Evolutionary conservation across 2,797 vertebrate species (phyloP).

Genomic region (Hypotaenidia philippensis): DNA sequence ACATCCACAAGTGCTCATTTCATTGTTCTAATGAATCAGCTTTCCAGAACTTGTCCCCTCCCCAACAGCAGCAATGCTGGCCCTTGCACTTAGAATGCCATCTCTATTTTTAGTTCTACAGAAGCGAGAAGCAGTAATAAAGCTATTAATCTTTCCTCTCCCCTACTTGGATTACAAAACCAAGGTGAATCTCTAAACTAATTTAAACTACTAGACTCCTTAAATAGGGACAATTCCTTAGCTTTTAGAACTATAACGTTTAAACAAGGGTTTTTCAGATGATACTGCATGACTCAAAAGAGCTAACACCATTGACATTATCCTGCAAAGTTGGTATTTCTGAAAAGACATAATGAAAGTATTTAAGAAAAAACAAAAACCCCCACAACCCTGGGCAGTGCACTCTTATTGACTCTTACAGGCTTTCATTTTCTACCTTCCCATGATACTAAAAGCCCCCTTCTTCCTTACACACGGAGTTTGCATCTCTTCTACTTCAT

Average conservation of each 20-base stretch:
- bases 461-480: neutral
- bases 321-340: neutral
- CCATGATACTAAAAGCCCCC: neutral
- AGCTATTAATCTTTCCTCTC: neutral
- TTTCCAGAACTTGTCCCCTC: neutral
- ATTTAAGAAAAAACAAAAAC: neutral
- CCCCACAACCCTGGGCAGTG: neutral
- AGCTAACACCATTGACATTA: neutral
- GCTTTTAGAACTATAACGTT: neutral
- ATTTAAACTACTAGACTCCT: neutral
- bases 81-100: neutral
- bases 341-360: neutral
- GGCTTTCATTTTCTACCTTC: neutral
- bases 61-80: neutral
- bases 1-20: neutral
- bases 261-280: neutral
- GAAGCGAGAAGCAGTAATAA: constrained; percentile 11
- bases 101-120: neutral
- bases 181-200: neutral
- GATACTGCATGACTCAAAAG: neutral
- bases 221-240: neutral
- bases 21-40: neutral
- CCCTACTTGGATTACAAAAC: neutral
- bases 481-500: neutral
- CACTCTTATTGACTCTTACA: neutral